Percentiles rank a stretch among this genome's conserved stretches.
Evolutionary conservation across 2,888 invertebrate genomes (phyloP).

Genomic region (Sisyra nigra): DNA sequence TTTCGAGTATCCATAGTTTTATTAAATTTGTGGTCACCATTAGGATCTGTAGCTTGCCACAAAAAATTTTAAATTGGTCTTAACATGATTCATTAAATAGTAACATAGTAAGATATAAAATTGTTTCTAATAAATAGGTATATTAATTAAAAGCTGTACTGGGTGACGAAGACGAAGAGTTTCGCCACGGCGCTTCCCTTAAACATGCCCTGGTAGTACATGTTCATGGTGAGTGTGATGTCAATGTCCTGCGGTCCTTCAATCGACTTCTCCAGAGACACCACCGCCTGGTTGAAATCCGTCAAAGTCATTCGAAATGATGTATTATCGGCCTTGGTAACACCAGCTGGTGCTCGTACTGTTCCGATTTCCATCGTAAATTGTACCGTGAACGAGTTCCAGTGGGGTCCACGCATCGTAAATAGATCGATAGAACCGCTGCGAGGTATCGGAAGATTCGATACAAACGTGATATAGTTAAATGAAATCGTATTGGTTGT

Average conservation of each 20-base stretch:
- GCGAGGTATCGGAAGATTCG: slow-evolving; percentile 55
- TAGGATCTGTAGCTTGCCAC: too few species aligned
- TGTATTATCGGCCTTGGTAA: slow-evolving; percentile 21
- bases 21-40: too few species aligned
- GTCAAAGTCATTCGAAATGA: slow-evolving; percentile 27
- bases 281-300: slow-evolving; percentile 48
- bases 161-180: slow-evolving; percentile 71
- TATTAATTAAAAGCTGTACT: slow-evolving; percentile 51
- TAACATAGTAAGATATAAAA: too few species aligned
- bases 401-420: slow-evolving; percentile 70
- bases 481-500: slow-evolving; percentile 78
- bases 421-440: slow-evolving; percentile 58
- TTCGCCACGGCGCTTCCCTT: slow-evolving; percentile 74
- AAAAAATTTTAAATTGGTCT: too few species aligned
- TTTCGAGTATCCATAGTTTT: too few species aligned
- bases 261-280: slow-evolving; percentile 57
- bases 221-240: slow-evolving; percentile 71
- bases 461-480: slow-evolving; percentile 86
- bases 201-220: slow-evolving; percentile 54
- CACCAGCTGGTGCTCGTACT: slow-evolving; percentile 44
- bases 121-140: neutral
- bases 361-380: slow-evolving; percentile 57
- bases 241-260: slow-evolving; percentile 85
- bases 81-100: too few species aligned
- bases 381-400: slow-evolving; percentile 49